Evolutionary conservation across 2,113 vertebrate genomes (phyloP).

Genomic region (Amphiprion ocellaris): DNA sequence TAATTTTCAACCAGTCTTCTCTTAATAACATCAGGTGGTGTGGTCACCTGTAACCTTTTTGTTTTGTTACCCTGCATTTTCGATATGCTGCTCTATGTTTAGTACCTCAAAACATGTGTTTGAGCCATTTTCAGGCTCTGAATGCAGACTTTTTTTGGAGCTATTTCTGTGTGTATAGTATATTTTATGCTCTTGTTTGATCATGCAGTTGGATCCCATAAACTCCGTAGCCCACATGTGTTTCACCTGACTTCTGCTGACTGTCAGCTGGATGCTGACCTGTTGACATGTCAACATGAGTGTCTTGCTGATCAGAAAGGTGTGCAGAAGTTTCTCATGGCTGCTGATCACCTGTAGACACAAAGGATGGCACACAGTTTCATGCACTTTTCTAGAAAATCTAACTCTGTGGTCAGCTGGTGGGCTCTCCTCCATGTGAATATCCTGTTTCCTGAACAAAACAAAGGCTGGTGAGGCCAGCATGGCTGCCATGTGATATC

Average conservation of each 20-base stretch:
- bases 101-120: neutral
- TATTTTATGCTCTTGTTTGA: neutral
- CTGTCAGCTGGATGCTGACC: slow-evolving; percentile 37
- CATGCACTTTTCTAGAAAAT: neutral
- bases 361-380: neutral
- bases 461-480: slow-evolving; percentile 71
- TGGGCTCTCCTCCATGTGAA: slow-evolving; percentile 58
- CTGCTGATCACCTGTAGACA: neutral
- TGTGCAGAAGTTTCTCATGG: neutral
- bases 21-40: accelerated
- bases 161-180: neutral
- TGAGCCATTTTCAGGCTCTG: neutral
- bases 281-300: slow-evolving; percentile 67
- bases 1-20: accelerated
- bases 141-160: neutral
- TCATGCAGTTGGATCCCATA: neutral
- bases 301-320: slow-evolving; percentile 6
- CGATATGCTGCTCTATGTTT: neutral
- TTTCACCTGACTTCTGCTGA: slow-evolving; percentile 7
- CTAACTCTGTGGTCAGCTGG: slow-evolving; percentile 33
- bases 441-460: slow-evolving; percentile 80
- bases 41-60: neutral
- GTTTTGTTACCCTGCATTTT: slow-evolving; percentile 5
- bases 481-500: slow-evolving; percentile 66
- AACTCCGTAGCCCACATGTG: neutral